Percentiles rank a stretch among this genome's conserved stretches.
phyloP scores from a whole-genome alignment of 1,140 invertebrate genomes.

The Plectus sambesii region DNA sequence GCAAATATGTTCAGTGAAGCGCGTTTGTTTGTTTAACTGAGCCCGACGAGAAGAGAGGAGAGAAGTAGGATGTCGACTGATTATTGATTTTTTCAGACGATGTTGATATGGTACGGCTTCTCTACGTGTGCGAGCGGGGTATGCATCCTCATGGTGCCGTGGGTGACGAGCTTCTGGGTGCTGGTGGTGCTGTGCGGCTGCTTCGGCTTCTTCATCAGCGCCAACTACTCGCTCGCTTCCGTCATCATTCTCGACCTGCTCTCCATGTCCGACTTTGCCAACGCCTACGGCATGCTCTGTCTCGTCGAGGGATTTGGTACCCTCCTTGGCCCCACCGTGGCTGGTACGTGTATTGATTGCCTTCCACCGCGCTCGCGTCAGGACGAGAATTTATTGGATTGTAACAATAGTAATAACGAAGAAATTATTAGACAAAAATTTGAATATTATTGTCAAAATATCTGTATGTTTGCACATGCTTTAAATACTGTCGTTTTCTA shows the following conservation, averaged over 20 bases:
- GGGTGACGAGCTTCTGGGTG: slow-evolving; percentile 62
- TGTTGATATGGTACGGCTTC: slow-evolving; percentile 61
- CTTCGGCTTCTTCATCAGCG: slow-evolving; percentile 84
- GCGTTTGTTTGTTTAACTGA: no score
- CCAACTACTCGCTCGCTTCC: slow-evolving; percentile 87
- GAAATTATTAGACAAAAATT: no score
- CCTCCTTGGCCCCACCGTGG: slow-evolving; percentile 58
- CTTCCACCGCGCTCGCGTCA: no score
- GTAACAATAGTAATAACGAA: no score
- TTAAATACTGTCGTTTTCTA: no score
- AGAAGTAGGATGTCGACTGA: no score
- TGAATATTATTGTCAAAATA: no score
- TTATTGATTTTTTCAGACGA: slow-evolving; percentile 8
- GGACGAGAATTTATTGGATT: no score
- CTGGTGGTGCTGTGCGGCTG: slow-evolving; percentile 69
- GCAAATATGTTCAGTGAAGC: no score
- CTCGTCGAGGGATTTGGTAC: slow-evolving; percentile 78
- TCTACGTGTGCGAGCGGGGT: slow-evolving; percentile 75
- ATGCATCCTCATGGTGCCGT: slow-evolving; percentile 68
- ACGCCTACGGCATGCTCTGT: slow-evolving; percentile 83
- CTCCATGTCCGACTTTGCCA: slow-evolving; percentile 81
- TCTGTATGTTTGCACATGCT: no score
- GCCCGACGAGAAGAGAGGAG: no score
- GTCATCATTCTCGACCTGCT: slow-evolving; percentile 87
- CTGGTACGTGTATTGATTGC: no score